Evolutionary conservation across 1,140 invertebrate species (phyloP), one percentile per base, ranked within the genome.

Genomic region (Oscheius sp.): DNA sequence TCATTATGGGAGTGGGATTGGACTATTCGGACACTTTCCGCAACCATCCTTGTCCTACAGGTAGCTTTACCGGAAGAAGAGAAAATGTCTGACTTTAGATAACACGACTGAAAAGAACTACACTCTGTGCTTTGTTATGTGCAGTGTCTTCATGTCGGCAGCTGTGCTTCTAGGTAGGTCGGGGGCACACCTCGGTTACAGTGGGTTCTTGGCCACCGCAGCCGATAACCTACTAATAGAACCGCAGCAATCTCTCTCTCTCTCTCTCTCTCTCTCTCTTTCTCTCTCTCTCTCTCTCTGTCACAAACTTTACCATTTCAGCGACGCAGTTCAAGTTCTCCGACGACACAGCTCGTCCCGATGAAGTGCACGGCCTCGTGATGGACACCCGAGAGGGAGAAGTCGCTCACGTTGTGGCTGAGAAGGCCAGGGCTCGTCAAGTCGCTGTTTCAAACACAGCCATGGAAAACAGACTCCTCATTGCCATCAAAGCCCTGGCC

Each of bases 71-170:
- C n/a, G n/a, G n/a, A n/a, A n/a, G n/a, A n/a, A n/a, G n/a, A n/a
- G n/a, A n/a, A n/a, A n/a, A 55, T n/a, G 7, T 4, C 7, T 4
- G 23, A 7, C 15, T 55, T 55, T 26, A 55, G 93, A 95, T 82
- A 98, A 97, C 85, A 82, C 82, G 10, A 90, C 90, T 82, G 94
- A 97, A 83, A 94, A 96, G 82, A 98, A 98, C 85, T 99, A 99
- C 85, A 96, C 93, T 2, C 93, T 97, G 55, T 99, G 95, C 85
- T 99, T 99, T 85, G 93, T 94, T 0, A 94, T 94, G 18, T 99
- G 97, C 86, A 93, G 93, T 28, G 92, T 97, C 10, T 88, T 98
- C 1, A 98, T 99, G 94, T 91, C 92, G 1, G 93, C 92, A 65
- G 94, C 95, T 1, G 88, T 97, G 75, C 58, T 67, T 15, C 68